phyloP scores from a whole-genome alignment of 2,113 vertebrate genomes.

The Hydropotes inermis region DNA sequence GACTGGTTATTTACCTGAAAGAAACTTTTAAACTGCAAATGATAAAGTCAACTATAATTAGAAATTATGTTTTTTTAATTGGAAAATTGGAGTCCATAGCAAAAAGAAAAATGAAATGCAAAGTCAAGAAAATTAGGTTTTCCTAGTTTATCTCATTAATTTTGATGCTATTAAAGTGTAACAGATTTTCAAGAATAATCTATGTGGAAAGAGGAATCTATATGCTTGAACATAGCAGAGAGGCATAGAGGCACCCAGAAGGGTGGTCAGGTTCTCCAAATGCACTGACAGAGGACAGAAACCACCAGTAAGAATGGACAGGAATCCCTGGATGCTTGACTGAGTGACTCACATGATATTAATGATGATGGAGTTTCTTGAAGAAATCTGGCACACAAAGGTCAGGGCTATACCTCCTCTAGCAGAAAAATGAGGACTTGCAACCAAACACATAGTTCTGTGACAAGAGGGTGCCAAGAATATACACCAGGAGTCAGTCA shows the following conservation, averaged over 20 bases:
- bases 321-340: not conserved
- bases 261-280: not conserved
- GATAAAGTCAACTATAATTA: not conserved
- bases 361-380: not conserved
- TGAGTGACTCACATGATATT: not conserved
- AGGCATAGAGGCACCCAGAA: not conserved
- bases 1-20: not conserved
- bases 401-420: not conserved
- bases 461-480: not conserved
- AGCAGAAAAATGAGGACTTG: not conserved
- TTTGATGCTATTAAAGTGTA: not conserved
- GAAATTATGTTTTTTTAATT: not conserved
- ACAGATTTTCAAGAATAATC: not conserved
- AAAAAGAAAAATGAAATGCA: not conserved
- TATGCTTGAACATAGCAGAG: not conserved
- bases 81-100: not conserved
- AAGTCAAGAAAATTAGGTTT: not conserved
- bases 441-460: not conserved
- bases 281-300: not conserved
- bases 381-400: not conserved
- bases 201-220: not conserved
- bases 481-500: not conserved
- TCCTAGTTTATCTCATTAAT: not conserved
- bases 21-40: not conserved
- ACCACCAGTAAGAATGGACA: not conserved